Evolutionary conservation across 2,888 invertebrate species (phyloP), one percentile per base, ranked within the genome.

Genomic region (Globia sparganii): DNA sequence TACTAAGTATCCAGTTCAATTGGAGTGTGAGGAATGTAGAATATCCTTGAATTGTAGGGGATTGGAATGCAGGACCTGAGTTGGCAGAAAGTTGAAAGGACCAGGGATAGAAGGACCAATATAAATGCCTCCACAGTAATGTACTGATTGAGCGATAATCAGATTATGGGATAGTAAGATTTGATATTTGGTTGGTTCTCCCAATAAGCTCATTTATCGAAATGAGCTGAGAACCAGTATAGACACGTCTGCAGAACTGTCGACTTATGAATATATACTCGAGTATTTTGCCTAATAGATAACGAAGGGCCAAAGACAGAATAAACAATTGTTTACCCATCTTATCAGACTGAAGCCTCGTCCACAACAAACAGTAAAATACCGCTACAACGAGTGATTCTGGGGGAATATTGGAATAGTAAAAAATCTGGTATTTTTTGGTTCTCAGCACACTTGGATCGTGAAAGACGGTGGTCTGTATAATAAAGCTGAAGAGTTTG

Each of bases 41-140:
- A 64, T 71, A 78, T 83, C 81, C 81, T 82, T 82, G 78, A 58
- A 59, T 68, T 71, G 78, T 64, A 53, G 43, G 40, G 46, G 21
- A 61, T 34, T 69, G 18, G 76, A 77, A 81, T 81, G 81, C 68
- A 58, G 72, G 58, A 69, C 8, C 3, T 69, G 68, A 31, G 4
- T 34, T 65, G 18, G 40, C 40, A 58, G 46, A 58, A 79, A 67
- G 40, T 58, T 64, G 15, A 67, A 71, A 62, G 15, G n/a, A 68
- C 62, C 43, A 40, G 6, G 43, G 18, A 28, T 15, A 18, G 0
- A 73, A 73, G 49, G 66, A 53, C 37, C 64, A 58, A 13, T 31
- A 61, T 21, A 4, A 31, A 61, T 5, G 21, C 0, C 31, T 61
- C 9, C 31, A 49, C 4, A 61, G 31, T 21, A 21, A 21, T 9